phyloP scores from a whole-genome alignment of 1,140 invertebrate genomes.

The Sycophaga agraensis region DNA sequence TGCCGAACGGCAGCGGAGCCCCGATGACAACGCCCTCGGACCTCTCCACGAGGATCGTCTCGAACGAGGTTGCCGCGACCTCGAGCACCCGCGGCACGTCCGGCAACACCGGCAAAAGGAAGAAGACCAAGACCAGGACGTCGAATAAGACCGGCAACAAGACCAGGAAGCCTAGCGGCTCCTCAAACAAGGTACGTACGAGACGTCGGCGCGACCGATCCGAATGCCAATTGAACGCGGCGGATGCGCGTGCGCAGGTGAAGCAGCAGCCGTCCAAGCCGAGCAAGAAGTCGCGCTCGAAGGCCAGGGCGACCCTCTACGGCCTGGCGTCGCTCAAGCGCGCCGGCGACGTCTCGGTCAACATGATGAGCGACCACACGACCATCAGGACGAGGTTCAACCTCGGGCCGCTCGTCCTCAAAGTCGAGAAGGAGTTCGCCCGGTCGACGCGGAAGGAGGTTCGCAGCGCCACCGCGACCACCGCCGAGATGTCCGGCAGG shows the following conservation, averaged over 20 bases:
- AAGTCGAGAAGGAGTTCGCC: constrained; percentile 83
- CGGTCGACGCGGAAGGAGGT: constrained; percentile 73
- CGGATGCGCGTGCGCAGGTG: too few relatives aligned
- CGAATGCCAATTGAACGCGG: too few relatives aligned
- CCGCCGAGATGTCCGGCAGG: constrained; percentile 80
- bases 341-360: constrained; percentile 76
- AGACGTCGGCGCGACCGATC: too few relatives aligned
- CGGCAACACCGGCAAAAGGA: neutral
- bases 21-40: neutral
- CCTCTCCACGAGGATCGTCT: constrained; percentile 15
- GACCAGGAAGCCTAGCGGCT: too few relatives aligned
- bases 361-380: constrained; percentile 74
- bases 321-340: constrained; percentile 74
- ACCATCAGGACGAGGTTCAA: constrained; percentile 80
- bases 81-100: constrained; percentile 40
- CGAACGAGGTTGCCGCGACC: constrained; percentile 40
- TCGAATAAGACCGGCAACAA: constrained; percentile 2
- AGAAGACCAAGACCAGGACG: constrained; percentile 30
- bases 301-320: constrained; percentile 75
- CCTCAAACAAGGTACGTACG: too few relatives aligned
- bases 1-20: neutral
- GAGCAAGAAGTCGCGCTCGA: constrained; percentile 63
- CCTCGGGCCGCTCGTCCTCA: constrained; percentile 73
- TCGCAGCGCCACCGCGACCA: constrained; percentile 80
- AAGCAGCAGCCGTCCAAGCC: neutral